A percentile compares a stretch with the other conserved stretches of the same genome.
Evolutionary conservation across 2,888 invertebrate species (phyloP).

Genomic region (Tiphia femorata): DNA sequence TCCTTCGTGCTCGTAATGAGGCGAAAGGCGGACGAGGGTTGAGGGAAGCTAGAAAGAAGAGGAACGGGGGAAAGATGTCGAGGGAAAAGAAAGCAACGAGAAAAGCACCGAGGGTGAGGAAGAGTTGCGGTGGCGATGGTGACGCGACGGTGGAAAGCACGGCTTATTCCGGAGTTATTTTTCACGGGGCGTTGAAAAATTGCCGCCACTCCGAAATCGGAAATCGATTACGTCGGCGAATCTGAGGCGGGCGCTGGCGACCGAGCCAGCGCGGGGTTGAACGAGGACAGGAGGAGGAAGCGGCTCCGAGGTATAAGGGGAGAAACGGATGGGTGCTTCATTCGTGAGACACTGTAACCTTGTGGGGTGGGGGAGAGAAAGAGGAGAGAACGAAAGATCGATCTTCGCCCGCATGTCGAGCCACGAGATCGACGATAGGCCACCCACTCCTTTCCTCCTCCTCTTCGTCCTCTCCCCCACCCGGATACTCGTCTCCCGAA

Average conservation of each 20-base stretch:
- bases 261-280: too few relatives aligned
- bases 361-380: constrained; percentile 4
- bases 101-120: background rate
- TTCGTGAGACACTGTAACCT: constrained; percentile 26
- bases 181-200: constrained; percentile 61
- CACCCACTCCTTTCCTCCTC: too few relatives aligned
- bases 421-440: constrained; percentile 28
- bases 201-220: constrained; percentile 60
- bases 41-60: background rate
- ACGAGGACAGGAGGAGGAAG: constrained; percentile 12
- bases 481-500: constrained; percentile 5
- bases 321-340: constrained; percentile 38
- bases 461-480: too few relatives aligned
- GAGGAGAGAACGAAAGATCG: constrained; percentile 25
- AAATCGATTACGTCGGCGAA: constrained; percentile 60
- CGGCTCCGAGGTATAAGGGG: constrained; percentile 21
- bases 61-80: constrained; percentile 11
- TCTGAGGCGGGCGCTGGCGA: constrained; percentile 23
- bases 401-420: constrained; percentile 17
- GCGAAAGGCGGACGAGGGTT: background rate
- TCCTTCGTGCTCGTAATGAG: too few relatives aligned
- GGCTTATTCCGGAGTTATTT: constrained; percentile 62
- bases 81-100: constrained; percentile 7
- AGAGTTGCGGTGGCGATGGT: background rate
- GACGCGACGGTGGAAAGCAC: constrained; percentile 18